phyloP scores from a whole-genome alignment of 2,888 invertebrate species.

The Branchipolynoe longqiensis region DNA sequence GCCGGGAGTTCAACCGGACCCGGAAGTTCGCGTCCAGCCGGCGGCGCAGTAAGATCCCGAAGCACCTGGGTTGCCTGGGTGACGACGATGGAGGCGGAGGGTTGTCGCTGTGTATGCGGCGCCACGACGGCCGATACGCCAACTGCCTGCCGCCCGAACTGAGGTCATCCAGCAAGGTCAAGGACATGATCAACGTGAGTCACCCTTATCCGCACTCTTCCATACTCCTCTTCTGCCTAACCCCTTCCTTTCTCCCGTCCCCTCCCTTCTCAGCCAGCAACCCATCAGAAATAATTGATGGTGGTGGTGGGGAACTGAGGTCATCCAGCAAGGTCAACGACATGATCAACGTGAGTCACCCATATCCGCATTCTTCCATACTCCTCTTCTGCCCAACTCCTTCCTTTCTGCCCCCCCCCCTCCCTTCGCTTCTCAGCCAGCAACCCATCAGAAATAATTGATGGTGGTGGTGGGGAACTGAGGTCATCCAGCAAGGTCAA shows the following conservation, averaged over 20 bases:
- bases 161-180: constrained; percentile 84
- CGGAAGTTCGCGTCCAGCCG: constrained; percentile 72
- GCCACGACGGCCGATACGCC: constrained; percentile 78
- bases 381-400: no score
- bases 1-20: constrained; percentile 55
- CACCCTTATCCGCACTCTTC: no score
- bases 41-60: constrained; percentile 73
- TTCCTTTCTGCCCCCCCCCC: no score
- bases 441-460: no score
- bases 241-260: no score
- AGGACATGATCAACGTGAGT: constrained; percentile 85
- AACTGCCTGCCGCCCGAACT: constrained; percentile 85
- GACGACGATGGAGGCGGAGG: constrained; percentile 75
- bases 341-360: constrained; percentile 84
- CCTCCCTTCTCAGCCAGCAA: no score
- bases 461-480: no score
- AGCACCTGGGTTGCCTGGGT: constrained; percentile 76
- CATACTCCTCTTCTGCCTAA: no score
- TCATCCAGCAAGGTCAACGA: constrained; percentile 84
- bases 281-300: no score
- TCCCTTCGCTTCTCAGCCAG: no score
- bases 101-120: neutral
- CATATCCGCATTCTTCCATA: no score
- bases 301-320: no score
- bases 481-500: constrained; percentile 84